These are phyloP conservation scores for Siderastrea radians DNA, from an alignment of 92 coral and sea anemone genomes.

Conservation along the genomic window DNA sequence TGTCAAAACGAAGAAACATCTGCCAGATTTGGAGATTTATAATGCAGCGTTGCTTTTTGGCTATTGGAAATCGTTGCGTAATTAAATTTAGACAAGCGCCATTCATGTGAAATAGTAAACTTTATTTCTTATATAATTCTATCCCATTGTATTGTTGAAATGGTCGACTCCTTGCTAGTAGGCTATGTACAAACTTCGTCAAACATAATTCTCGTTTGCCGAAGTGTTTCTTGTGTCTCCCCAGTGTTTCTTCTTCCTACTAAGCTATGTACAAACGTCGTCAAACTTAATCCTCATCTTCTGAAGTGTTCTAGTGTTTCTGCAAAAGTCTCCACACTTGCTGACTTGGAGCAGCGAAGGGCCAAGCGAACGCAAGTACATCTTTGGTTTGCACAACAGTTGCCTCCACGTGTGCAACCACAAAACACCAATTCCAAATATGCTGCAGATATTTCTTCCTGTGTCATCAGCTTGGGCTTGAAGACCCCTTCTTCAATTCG, in stretches of 20 bases:
- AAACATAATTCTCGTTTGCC: not conserved
- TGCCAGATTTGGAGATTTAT: not conserved
- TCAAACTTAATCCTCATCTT: slow-evolving; percentile 22
- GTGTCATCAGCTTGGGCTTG: slow-evolving; percentile 51
- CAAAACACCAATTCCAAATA: slow-evolving; percentile 74
- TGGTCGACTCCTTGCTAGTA: not conserved
- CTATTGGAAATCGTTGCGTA: not conserved
- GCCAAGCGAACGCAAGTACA: slow-evolving; percentile 68
- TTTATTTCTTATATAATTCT: not conserved
- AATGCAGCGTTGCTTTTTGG: not conserved
- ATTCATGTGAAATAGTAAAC: not conserved
- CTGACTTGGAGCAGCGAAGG: slow-evolving; percentile 62
- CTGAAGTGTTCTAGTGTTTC: no score
- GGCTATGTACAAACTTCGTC: no score
- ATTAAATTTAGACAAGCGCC: not conserved
- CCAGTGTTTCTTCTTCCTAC: not conserved
- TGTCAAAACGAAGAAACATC: not conserved
- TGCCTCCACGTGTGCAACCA: slow-evolving; percentile 56
- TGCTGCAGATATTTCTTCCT: slow-evolving; percentile 58
- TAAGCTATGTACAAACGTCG: slow-evolving; percentile 16
- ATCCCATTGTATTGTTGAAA: not conserved
- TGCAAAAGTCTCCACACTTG: slow-evolving; percentile 47
- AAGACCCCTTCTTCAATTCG: no score
- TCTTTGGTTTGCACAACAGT: slow-evolving; percentile 67
- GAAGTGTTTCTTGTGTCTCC: not conserved